Evolutionary conservation across 2,113 vertebrate genomes (phyloP).

Genomic region (Pteronura brasiliensis): DNA sequence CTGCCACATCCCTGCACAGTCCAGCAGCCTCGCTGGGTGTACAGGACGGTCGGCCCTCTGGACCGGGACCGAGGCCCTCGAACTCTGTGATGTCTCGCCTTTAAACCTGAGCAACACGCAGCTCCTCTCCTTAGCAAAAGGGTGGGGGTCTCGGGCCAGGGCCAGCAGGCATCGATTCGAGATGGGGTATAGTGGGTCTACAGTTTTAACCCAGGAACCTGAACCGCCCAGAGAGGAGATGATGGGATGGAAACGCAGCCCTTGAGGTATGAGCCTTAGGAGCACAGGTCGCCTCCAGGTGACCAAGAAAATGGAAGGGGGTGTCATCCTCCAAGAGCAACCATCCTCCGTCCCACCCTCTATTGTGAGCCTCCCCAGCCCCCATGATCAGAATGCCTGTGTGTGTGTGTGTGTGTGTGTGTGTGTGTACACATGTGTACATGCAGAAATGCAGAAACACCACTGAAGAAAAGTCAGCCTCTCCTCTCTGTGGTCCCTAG

Average conservation of each 20-base stretch:
- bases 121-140: background rate
- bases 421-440: background rate
- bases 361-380: background rate
- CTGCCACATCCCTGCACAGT: background rate
- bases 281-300: background rate
- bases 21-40: accelerated
- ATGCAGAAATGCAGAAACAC: background rate
- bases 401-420: background rate
- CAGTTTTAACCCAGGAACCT: background rate
- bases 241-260: background rate
- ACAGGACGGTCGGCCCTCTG: background rate
- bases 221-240: background rate
- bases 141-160: background rate
- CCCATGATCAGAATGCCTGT: background rate
- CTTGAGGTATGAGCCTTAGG: background rate
- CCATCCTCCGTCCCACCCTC: background rate
- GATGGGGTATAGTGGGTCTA: no score
- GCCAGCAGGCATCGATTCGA: background rate
- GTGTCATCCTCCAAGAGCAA: background rate
- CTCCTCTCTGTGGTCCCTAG: background rate
- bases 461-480: background rate
- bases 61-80: background rate
- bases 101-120: background rate
- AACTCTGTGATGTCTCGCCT: background rate
- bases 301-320: background rate